phyloP scores from a whole-genome alignment of 2,888 invertebrate species.

The Cryptocephalus primarius region DNA sequence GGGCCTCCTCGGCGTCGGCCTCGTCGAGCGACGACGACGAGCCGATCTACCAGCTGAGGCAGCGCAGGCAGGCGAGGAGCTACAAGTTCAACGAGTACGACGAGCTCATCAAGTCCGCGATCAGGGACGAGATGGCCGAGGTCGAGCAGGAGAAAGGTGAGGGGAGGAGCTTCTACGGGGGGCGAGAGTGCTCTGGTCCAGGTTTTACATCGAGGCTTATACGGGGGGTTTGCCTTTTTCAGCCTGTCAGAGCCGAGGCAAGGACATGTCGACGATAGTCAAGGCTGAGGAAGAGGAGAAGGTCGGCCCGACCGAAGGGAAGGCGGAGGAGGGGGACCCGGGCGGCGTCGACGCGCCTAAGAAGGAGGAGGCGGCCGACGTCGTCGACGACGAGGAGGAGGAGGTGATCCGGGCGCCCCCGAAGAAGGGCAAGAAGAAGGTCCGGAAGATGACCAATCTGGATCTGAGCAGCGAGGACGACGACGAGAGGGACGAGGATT shows the following conservation, averaged over 20 bases:
- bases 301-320: slow-evolving; percentile 7
- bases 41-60: slow-evolving; percentile 75
- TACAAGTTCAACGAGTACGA: slow-evolving; percentile 90
- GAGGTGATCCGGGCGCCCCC: slow-evolving; percentile 9
- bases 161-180: too few species aligned
- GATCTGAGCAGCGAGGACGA: slow-evolving; percentile 53
- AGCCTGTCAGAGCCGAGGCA: slow-evolving; percentile 63
- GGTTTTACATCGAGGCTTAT: too few species aligned
- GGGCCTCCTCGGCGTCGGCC: slow-evolving; percentile 10
- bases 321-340: slow-evolving; percentile 23
- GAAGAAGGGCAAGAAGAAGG: slow-evolving; percentile 45
- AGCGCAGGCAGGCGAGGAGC: slow-evolving; percentile 68
- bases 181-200: too few species aligned
- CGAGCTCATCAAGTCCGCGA: slow-evolving; percentile 87
- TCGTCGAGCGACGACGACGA: slow-evolving; percentile 46
- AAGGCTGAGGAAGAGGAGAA: slow-evolving; percentile 52
- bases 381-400: slow-evolving; percentile 7
- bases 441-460: slow-evolving; percentile 66
- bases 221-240: not conserved
- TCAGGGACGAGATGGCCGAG: slow-evolving; percentile 59
- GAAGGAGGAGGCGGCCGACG: slow-evolving; percentile 14
- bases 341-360: slow-evolving; percentile 18
- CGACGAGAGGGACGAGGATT: slow-evolving; percentile 80
- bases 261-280: slow-evolving; percentile 85
- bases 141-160: slow-evolving; percentile 12